Percentiles rank a stretch among this genome's conserved stretches.
These are phyloP conservation scores for Podiceps cristatus DNA, from an alignment of 2,113 vertebrate species.

Conservation along the genomic window DNA sequence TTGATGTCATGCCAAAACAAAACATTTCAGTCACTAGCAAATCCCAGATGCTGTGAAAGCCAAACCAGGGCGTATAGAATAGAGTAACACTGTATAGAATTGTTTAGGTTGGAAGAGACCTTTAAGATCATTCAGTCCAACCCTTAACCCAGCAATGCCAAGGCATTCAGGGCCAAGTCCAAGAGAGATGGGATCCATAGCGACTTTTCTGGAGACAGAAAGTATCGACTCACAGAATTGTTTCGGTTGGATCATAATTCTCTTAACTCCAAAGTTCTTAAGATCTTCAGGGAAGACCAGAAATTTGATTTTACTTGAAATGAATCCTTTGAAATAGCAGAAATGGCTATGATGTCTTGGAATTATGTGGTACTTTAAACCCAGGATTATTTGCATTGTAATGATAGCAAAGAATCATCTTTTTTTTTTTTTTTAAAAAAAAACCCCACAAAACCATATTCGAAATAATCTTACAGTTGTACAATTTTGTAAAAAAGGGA, in stretches of 20 bases:
- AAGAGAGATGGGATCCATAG: background rate
- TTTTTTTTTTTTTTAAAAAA: background rate
- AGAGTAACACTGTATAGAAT: too few species aligned
- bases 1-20: background rate
- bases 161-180: background rate
- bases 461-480: background rate
- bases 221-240: background rate
- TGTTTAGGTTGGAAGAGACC: too few species aligned
- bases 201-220: background rate
- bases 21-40: background rate
- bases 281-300: background rate
- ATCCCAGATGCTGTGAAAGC: background rate
- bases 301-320: background rate
- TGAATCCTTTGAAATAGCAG: background rate
- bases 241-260: background rate
- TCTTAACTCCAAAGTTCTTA: background rate
- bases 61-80: background rate
- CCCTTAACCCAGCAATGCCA: background rate
- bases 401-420: background rate
- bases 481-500: background rate
- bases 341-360: background rate
- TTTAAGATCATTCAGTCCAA: too few species aligned
- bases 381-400: background rate
- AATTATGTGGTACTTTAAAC: background rate
- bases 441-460: background rate